Conservation (phyloP, 2,113 vertebrate genomes). For the Scopus umbretta region DNA sequence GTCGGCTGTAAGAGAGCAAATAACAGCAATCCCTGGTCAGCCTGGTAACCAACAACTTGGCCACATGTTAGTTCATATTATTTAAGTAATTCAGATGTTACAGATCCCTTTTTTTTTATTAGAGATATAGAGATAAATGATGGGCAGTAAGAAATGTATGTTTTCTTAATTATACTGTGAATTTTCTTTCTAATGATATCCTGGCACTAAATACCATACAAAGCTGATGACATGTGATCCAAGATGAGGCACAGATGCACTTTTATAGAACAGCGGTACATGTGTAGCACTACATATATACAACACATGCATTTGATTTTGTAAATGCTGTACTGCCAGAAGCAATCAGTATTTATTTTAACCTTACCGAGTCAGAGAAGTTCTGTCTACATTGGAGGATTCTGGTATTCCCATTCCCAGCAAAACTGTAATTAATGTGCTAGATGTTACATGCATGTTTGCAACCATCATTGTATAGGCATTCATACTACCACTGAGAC, state of each 20-base stretch:
- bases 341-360: not conserved
- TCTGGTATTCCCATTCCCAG: not conserved
- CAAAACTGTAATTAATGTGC: not conserved
- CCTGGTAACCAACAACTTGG: not conserved
- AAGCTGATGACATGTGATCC: constrained; percentile 26
- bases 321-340: not conserved
- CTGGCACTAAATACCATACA: constrained; percentile 5
- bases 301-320: constrained; percentile 13
- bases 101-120: not conserved
- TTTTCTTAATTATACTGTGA: not conserved
- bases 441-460: not conserved
- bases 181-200: not conserved
- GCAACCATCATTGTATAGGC: not conserved
- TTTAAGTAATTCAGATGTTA: not conserved
- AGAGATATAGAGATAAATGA: not conserved
- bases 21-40: not conserved
- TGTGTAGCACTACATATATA: not conserved
- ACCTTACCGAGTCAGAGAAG: not conserved
- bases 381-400: not conserved
- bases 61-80: not conserved
- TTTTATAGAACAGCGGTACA: constrained; percentile 28
- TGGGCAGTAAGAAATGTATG: not conserved
- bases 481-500: not conserved
- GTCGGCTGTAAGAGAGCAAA: not conserved
- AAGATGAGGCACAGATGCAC: constrained; percentile 23